These are phyloP conservation scores for Hemiscyllium ocellatum DNA, from an alignment of 2,113 vertebrate genomes.

Conservation along the genomic window DNA sequence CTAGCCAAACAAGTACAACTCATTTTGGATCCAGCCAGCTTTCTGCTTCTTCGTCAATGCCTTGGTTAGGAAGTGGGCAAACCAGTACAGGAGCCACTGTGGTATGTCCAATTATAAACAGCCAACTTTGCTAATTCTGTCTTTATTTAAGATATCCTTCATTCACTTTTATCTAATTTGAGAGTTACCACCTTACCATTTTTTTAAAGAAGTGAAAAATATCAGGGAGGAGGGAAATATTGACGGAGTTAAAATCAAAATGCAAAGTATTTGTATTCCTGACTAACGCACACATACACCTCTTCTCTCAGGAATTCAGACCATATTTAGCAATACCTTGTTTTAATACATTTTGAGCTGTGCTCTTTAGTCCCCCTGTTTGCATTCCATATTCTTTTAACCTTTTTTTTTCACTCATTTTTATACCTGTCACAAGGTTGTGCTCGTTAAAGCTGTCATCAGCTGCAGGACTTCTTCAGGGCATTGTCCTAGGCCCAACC, in stretches of 20 bases:
- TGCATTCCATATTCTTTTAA: neutral
- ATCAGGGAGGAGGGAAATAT: neutral
- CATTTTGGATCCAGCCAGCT: slow-evolving; percentile 70
- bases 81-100: slow-evolving; percentile 91
- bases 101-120: slow-evolving; percentile 58
- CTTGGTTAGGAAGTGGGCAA: slow-evolving; percentile 90
- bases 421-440: neutral
- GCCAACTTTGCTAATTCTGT: neutral
- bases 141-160: neutral
- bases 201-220: neutral
- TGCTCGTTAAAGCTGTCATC: no score
- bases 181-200: neutral
- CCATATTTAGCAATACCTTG: neutral
- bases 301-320: neutral
- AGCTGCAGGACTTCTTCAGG: no score
- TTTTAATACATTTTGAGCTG: neutral
- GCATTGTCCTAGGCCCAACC: no score
- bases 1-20: slow-evolving; percentile 67
- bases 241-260: neutral
- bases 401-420: neutral
- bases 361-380: neutral
- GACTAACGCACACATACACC: neutral
- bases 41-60: slow-evolving; percentile 80
- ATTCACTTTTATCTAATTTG: neutral
- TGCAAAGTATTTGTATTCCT: neutral